phyloP scores from a whole-genome alignment of 2,888 invertebrate genomes.

The Drepana falcataria region DNA sequence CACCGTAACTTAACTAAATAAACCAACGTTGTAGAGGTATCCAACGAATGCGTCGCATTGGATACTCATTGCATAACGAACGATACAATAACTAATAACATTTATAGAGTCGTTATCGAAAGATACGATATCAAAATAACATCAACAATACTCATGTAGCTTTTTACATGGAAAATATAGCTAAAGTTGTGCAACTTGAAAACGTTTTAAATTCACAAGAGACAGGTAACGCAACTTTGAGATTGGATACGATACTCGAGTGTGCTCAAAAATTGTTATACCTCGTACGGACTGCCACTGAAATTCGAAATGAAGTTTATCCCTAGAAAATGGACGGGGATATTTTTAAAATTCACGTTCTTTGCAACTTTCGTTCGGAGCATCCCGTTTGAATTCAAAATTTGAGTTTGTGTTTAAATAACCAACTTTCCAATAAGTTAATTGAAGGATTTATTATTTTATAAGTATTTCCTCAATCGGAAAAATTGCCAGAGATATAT shows the following conservation, averaged over 20 bases:
- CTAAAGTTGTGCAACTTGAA: neutral
- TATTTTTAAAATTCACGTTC: neutral
- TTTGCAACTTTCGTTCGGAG: neutral
- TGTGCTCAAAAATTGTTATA: neutral
- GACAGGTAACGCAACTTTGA: neutral
- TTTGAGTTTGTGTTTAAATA: neutral
- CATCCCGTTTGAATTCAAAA: neutral
- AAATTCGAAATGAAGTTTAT: slow-evolving; percentile 1
- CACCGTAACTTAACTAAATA: no score
- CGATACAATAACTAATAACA: neutral
- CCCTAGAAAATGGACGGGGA: neutral
- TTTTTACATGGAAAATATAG: neutral
- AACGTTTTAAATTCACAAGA: neutral
- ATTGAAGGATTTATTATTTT: neutral
- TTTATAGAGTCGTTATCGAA: neutral
- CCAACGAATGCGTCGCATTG: no score
- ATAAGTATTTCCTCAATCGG: no score
- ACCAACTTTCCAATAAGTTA: neutral
- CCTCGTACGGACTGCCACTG: neutral
- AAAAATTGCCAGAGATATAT: no score
- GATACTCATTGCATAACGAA: no score
- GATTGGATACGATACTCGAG: neutral
- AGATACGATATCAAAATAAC: neutral
- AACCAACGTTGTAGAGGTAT: no score
- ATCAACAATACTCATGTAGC: neutral